These are phyloP conservation scores for Phyllostomus hastatus DNA, from an alignment of 2,113 vertebrate genomes.

Conservation along the genomic window DNA sequence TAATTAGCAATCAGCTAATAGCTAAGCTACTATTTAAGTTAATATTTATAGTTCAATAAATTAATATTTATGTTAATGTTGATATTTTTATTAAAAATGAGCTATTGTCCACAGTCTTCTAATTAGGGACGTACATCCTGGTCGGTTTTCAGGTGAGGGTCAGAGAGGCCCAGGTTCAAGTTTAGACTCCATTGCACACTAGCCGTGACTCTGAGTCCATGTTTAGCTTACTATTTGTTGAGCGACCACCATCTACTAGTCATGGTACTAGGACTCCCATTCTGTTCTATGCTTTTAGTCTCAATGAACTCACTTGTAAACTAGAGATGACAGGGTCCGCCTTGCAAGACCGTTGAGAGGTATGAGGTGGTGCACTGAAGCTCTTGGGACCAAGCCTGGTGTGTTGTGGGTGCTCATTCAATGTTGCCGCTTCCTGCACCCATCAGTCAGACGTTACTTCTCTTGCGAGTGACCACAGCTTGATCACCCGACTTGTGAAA, in stretches of 20 bases:
- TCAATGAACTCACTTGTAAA: background rate
- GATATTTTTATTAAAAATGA: constrained; percentile 26
- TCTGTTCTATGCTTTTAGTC: background rate
- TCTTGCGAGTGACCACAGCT: background rate
- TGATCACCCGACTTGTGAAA: background rate
- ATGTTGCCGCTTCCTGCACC: background rate
- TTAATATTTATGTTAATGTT: background rate
- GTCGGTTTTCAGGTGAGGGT: background rate
- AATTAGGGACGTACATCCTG: background rate
- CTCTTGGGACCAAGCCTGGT: background rate
- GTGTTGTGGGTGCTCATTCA: background rate
- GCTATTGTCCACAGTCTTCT: background rate
- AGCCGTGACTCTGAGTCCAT: background rate
- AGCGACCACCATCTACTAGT: background rate
- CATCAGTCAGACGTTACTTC: background rate
- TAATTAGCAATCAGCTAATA: background rate
- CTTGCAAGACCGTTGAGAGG: background rate
- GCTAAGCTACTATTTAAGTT: background rate
- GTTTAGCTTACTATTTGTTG: background rate
- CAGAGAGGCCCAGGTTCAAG: background rate
- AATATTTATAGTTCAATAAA: background rate
- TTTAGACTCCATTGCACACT: background rate
- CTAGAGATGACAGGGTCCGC: background rate
- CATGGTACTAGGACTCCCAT: background rate
- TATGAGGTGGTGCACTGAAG: background rate